Evolutionary conservation across 2,888 invertebrate species (phyloP).

Genomic region (Vandiemenella viatica): DNA sequence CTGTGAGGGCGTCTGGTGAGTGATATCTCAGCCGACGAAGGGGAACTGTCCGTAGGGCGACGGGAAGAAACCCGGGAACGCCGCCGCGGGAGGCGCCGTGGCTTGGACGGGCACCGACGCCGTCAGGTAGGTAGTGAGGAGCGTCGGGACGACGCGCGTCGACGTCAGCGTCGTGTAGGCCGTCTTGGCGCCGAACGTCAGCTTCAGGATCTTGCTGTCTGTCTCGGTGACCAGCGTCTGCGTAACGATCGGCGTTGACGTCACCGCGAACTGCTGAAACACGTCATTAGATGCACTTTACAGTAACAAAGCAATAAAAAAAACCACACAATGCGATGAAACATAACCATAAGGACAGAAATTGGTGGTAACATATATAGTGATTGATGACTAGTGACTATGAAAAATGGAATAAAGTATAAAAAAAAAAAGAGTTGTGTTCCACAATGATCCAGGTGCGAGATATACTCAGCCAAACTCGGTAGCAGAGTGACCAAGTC

Average conservation of each 20-base stretch:
- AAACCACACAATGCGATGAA: too few species aligned
- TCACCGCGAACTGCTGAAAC: slow-evolving; percentile 59
- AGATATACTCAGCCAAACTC: too few species aligned
- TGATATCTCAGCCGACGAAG: slow-evolving; percentile 46
- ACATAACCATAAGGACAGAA: too few species aligned
- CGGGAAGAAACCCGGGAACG: slow-evolving; percentile 64
- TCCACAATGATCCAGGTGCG: too few species aligned
- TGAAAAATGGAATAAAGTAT: too few species aligned
- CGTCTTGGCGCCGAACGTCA: slow-evolving; percentile 83
- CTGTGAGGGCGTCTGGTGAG: neutral
- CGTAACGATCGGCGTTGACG: slow-evolving; percentile 65
- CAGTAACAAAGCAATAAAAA: too few species aligned
- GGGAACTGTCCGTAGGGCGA: slow-evolving; percentile 60
- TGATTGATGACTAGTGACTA: too few species aligned
- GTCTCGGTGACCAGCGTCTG: slow-evolving; percentile 66
- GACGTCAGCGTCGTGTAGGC: slow-evolving; percentile 74
- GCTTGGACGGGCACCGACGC: slow-evolving; percentile 61
- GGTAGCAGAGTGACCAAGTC: too few species aligned
- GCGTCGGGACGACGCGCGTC: slow-evolving; percentile 66
- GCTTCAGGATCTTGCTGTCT: slow-evolving; percentile 64
- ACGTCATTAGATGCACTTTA: too few species aligned
- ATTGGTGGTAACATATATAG: too few species aligned
- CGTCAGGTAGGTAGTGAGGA: slow-evolving; percentile 69
- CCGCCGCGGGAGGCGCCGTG: slow-evolving; percentile 28
- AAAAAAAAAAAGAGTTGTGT: too few species aligned